Evolutionary conservation across 2,113 vertebrate species (phyloP), one percentile per base, ranked within the genome.

Genomic region (Noturus placidus): DNA sequence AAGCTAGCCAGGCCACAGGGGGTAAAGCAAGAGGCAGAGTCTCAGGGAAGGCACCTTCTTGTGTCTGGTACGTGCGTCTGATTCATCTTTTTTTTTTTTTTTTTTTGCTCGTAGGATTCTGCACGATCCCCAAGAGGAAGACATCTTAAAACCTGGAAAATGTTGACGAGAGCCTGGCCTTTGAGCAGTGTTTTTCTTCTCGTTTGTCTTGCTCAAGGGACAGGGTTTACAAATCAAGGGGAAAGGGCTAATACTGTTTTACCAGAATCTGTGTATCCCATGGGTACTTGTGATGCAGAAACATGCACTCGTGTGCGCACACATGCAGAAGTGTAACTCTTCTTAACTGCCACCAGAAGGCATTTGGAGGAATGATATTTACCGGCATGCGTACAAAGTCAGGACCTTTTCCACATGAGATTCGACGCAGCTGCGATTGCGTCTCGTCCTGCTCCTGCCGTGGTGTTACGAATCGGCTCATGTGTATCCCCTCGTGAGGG

Each of bases 21-120:
- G 84, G 57, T 89, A 8, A 85, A 90, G 92, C 93, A 95, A 93
- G 94, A 94, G 93, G 91, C 86, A 85, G 82, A 87, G 84, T 88
- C 89, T 92, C 91, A 89, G 87, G 90, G 90, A 91, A 89, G 87
- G 79, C 4, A 74, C 88, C 69, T 87, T 90, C 91, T 91, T 83
- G 91, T 85, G 84, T 54, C 54, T 80, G 86, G 54, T 59, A 15
- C 82, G 74, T 86, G 83, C n/a, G 20, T 87, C 61, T 87, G 76
- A 56, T 83, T 69, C 59, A 1, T 70, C 6, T 6, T 22, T 56
- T 59, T 85, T 77, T 14, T n/a, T 0, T 70, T 3, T 6, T 22
- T 56, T 59, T 85, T 77, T 14, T n/a, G 46, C 30, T 61, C 27
- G 15, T 30, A 76, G 27, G 19, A 7, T 82, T 27, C 65, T 82